Conservation (phyloP, 1,140 invertebrate genomes). For the Drosophila repletoides region DNA sequence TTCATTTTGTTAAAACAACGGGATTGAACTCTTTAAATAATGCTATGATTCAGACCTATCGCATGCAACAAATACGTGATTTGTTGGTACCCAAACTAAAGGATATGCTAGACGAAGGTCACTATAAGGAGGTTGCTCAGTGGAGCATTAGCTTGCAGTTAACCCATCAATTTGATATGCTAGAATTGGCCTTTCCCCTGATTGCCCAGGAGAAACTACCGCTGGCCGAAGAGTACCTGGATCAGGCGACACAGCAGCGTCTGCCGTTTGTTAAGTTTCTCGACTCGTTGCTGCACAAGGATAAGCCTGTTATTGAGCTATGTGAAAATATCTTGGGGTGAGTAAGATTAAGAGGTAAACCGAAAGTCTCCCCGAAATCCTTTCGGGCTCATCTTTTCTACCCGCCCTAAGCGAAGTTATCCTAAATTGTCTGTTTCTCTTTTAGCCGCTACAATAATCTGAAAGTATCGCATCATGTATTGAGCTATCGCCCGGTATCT, state of each 20-base stretch:
- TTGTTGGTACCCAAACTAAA: constrained; percentile 84
- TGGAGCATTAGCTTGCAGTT: constrained; percentile 68
- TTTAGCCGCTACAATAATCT: constrained; percentile 57
- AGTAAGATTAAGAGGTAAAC: constrained; percentile 36
- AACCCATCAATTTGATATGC: constrained; percentile 84
- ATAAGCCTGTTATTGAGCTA: constrained; percentile 74
- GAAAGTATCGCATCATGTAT: constrained; percentile 81
- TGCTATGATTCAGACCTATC: constrained; percentile 83
- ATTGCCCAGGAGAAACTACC: constrained; percentile 88
- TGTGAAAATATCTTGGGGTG: constrained; percentile 83
- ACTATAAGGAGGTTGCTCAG: constrained; percentile 84
- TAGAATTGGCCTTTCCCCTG: constrained; percentile 87
- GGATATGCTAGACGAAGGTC: constrained; percentile 83
- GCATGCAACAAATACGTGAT: constrained; percentile 83
- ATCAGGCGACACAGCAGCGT: constrained; percentile 84
- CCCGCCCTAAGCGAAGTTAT: too few species aligned
- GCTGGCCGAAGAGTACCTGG: constrained; percentile 86
- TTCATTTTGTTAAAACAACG: constrained; percentile 84
- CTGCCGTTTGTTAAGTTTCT: constrained; percentile 85
- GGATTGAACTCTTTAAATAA: constrained; percentile 84
- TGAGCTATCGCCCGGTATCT: constrained; percentile 84
- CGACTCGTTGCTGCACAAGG: constrained; percentile 84
- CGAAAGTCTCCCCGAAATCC: too few species aligned
- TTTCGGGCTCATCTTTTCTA: too few species aligned
- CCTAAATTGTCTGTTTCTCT: too few species aligned